phyloP scores from a whole-genome alignment of 2,113 vertebrate genomes.

The Alectura lathami region DNA sequence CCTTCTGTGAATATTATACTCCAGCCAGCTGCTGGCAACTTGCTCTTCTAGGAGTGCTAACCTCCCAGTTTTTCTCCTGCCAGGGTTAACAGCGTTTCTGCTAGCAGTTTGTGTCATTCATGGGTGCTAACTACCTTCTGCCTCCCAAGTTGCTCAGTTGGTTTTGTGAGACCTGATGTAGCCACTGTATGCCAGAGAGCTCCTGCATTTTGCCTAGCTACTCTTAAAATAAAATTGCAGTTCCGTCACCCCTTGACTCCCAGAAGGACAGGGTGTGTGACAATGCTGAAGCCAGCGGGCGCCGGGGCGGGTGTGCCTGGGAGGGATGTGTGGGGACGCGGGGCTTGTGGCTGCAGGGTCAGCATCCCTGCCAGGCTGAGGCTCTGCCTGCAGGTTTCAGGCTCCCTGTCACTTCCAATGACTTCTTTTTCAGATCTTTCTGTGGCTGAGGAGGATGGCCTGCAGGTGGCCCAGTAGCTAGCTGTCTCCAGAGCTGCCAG shows the following conservation, averaged over 20 bases:
- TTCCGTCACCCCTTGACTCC: neutral
- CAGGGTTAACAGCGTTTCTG: neutral
- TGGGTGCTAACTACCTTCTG: neutral
- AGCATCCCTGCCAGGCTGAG: neutral
- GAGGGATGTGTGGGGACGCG: neutral
- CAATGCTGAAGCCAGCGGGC: accelerated
- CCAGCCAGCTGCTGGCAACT: neutral
- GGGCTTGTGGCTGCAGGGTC: neutral
- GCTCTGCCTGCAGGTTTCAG: slow-evolving; percentile 56
- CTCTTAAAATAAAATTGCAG: neutral
- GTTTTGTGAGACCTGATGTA: neutral
- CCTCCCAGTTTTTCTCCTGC: neutral
- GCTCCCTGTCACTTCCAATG: slow-evolving; percentile 77
- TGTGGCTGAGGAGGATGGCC: slow-evolving; percentile 66
- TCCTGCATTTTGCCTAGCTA: neutral
- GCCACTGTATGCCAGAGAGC: accelerated
- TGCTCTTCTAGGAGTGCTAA: neutral
- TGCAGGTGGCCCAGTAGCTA: slow-evolving; percentile 75
- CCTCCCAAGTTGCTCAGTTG: neutral
- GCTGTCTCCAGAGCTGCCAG: slow-evolving; percentile 64
- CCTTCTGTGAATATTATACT: neutral
- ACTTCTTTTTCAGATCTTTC: slow-evolving; percentile 57
- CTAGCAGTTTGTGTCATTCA: neutral
- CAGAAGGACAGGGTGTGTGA: accelerated
- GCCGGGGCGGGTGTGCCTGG: accelerated